These are phyloP conservation scores for Sarotherodon lohbergeri DNA, from an alignment of 2,113 vertebrate genomes.

Conservation along the genomic window DNA sequence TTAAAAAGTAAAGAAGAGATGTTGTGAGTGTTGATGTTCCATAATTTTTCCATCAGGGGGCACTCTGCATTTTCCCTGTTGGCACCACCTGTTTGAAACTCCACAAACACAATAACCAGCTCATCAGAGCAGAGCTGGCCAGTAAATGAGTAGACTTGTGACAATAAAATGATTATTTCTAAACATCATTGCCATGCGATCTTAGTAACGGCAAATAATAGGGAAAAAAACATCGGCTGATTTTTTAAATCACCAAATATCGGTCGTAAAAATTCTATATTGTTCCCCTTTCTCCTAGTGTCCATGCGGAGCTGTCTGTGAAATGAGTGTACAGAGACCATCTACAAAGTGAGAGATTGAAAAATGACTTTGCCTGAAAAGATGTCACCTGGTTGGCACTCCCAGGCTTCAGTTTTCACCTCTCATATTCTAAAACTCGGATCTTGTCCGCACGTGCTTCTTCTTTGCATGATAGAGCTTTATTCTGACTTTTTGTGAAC, in stretches of 20 bases:
- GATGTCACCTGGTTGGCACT: not conserved
- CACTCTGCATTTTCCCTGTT: not conserved
- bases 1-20: not conserved
- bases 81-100: not conserved
- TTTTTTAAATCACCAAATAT: not conserved
- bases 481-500: not conserved
- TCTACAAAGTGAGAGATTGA: not conserved
- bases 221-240: not conserved
- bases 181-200: not conserved
- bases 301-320: not conserved
- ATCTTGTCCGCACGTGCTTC: not conserved
- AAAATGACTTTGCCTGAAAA: not conserved
- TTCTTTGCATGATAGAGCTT: not conserved
- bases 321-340: not conserved
- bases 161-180: not conserved
- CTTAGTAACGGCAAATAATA: not conserved
- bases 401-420: not conserved
- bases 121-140: not conserved
- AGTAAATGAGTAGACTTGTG: not conserved
- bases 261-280: not conserved
- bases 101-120: not conserved
- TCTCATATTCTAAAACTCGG: not conserved
- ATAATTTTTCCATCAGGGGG: not conserved
- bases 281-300: not conserved
- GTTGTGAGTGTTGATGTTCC: not conserved